Conservation (phyloP, 1,140 invertebrate species). For the Microplitis mediator region DNA sequence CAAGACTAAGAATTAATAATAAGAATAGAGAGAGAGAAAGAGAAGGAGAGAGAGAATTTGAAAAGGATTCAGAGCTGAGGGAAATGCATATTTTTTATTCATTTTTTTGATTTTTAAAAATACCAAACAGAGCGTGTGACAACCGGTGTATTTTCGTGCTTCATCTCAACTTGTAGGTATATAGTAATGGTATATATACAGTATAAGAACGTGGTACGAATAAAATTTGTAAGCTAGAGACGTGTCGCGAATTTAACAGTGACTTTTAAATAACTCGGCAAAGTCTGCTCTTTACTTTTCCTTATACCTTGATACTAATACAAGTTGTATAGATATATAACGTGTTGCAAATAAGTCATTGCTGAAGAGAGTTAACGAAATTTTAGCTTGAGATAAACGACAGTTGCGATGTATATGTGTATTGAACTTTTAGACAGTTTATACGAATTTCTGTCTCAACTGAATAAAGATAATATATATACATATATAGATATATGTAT, state of each 20-base stretch:
- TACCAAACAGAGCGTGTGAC: constrained; percentile 12
- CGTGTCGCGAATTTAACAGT: constrained; percentile 21
- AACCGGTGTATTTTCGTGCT: constrained; percentile 14
- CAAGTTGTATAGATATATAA: neutral
- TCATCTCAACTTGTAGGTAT: neutral
- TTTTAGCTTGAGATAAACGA: neutral
- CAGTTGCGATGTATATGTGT: neutral
- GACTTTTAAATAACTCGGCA: constrained; percentile 24
- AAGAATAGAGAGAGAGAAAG: too few species aligned
- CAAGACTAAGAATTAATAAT: too few species aligned
- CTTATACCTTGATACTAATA: neutral
- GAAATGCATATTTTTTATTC: neutral
- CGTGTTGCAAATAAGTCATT: neutral
- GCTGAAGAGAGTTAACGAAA: neutral
- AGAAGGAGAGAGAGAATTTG: neutral
- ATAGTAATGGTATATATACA: constrained; percentile 10
- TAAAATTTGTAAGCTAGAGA: constrained; percentile 15
- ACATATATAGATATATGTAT: neutral
- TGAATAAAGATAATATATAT: neutral
- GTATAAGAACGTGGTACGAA: constrained; percentile 14
- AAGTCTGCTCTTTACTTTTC: constrained; percentile 1
- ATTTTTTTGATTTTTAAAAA: neutral
- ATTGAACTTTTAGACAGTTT: neutral
- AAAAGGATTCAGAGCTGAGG: neutral
- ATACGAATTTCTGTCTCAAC: neutral